phyloP scores from a whole-genome alignment of 1,140 invertebrate genomes.

The Micrasema minimum region DNA sequence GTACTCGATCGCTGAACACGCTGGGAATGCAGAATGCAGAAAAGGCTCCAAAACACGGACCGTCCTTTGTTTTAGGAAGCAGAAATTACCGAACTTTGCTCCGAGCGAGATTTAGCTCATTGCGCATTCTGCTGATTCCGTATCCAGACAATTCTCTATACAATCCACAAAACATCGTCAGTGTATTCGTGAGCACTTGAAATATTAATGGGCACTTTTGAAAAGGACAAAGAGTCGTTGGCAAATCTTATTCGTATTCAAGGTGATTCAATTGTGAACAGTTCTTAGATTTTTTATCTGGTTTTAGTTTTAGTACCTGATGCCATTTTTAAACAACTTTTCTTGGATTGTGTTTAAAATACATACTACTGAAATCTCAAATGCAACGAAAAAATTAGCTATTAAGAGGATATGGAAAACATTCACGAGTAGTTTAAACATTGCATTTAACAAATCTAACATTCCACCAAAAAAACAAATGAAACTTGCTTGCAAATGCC shows the following conservation, averaged over 20 bases:
- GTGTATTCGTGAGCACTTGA: conserved; percentile 8
- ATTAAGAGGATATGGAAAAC: too few relatives aligned
- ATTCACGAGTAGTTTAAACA: too few relatives aligned
- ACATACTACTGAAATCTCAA: too few relatives aligned
- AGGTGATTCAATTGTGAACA: conserved; percentile 22
- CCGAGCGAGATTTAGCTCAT: conserved; percentile 7
- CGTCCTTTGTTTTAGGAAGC: conserved; percentile 16
- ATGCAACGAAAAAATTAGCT: too few relatives aligned
- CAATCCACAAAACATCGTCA: conserved; percentile 10
- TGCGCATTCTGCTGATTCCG: conserved; percentile 27
- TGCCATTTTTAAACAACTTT: too few relatives aligned
- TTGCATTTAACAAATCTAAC: too few relatives aligned
- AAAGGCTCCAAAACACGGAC: not conserved
- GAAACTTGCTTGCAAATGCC: too few relatives aligned
- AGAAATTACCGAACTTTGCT: not conserved
- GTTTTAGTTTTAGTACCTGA: too few relatives aligned
- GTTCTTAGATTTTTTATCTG: too few relatives aligned
- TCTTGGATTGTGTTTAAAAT: too few relatives aligned
- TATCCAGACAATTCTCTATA: conserved; percentile 25
- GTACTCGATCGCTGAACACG: not conserved
- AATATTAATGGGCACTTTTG: conserved; percentile 26
- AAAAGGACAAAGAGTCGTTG: conserved; percentile 22
- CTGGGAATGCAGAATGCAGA: conserved; percentile 34
- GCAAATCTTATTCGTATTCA: conserved; percentile 21
- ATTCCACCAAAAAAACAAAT: too few relatives aligned